Conservation (phyloP, 2,888 invertebrate genomes). For the Ophion costatus region DNA sequence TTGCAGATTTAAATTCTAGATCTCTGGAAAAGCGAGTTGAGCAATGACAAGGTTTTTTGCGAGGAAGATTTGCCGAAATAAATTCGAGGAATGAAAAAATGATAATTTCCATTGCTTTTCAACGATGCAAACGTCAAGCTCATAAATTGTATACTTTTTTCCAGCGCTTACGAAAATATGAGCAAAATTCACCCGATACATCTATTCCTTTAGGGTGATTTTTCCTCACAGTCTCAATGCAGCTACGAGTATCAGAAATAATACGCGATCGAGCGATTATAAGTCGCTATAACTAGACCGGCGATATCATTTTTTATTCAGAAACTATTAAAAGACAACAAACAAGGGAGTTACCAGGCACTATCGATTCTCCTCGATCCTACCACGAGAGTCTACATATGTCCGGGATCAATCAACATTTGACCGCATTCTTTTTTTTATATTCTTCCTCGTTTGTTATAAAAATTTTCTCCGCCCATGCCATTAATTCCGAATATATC, state of each 20-base stretch:
- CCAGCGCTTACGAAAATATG: too few species aligned
- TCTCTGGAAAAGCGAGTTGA: too few species aligned
- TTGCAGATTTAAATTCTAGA: too few species aligned
- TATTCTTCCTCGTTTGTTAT: constrained; percentile 32
- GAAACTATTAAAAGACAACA: constrained; percentile 53
- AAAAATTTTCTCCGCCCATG: constrained; percentile 14
- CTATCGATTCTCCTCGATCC: constrained; percentile 59
- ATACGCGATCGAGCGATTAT: constrained; percentile 20
- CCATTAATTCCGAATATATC: constrained; percentile 19
- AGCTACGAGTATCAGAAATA: background rate
- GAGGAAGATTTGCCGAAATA: too few species aligned
- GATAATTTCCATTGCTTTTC: too few species aligned
- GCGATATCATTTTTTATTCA: constrained; percentile 8
- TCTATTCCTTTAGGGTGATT: too few species aligned
- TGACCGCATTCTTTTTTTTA: constrained; percentile 52
- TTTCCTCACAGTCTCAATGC: too few species aligned
- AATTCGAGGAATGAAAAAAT: too few species aligned
- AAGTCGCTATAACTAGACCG: constrained; percentile 51
- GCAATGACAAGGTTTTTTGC: too few species aligned
- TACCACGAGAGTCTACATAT: constrained; percentile 41
- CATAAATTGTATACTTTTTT: too few species aligned
- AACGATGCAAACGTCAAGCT: too few species aligned
- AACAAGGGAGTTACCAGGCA: constrained; percentile 41
- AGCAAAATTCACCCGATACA: too few species aligned
- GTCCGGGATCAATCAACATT: constrained; percentile 55